These are phyloP conservation scores for Cataglyphis livida DNA, from an alignment of 2,888 invertebrate genomes.

Conservation along the genomic window DNA sequence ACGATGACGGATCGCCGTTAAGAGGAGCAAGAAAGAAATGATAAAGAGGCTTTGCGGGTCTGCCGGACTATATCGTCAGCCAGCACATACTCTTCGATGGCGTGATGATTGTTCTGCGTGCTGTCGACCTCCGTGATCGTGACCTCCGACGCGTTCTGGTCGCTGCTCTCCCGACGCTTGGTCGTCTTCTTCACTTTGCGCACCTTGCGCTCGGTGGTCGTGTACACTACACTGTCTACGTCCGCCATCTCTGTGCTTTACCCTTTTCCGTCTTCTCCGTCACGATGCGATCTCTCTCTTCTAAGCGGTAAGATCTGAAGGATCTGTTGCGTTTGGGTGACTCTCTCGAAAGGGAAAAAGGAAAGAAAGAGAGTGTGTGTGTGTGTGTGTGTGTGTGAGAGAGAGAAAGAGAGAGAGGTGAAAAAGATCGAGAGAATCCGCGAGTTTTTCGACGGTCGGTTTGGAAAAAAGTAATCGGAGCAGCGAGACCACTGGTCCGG, in stretches of 20 bases:
- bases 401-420: conserved; percentile 8
- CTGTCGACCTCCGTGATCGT: conserved; percentile 93
- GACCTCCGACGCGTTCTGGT: conserved; percentile 89
- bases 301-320: conserved; percentile 27
- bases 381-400: too few relatives aligned
- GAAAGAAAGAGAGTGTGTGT: neutral
- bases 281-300: conserved; percentile 38
- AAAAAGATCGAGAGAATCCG: conserved; percentile 14
- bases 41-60: conserved; percentile 31
- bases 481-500: conserved; percentile 54
- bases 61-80: conserved; percentile 82
- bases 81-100: conserved; percentile 95
- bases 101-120: conserved; percentile 89
- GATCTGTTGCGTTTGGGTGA: conserved; percentile 16
- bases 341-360: conserved; percentile 38
- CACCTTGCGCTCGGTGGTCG: conserved; percentile 93
- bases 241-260: conserved; percentile 90
- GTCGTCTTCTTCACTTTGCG: conserved; percentile 97
- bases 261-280: conserved; percentile 44
- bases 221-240: conserved; percentile 95
- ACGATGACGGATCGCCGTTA: conserved; percentile 8
- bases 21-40: conserved; percentile 44
- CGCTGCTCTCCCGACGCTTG: conserved; percentile 92
- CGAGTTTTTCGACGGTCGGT: conserved; percentile 43
- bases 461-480: conserved; percentile 56